Evolutionary conservation across 2,113 vertebrate genomes (phyloP), one percentile per base, ranked within the genome.

Genomic region (Puffinus mauretanicus): DNA sequence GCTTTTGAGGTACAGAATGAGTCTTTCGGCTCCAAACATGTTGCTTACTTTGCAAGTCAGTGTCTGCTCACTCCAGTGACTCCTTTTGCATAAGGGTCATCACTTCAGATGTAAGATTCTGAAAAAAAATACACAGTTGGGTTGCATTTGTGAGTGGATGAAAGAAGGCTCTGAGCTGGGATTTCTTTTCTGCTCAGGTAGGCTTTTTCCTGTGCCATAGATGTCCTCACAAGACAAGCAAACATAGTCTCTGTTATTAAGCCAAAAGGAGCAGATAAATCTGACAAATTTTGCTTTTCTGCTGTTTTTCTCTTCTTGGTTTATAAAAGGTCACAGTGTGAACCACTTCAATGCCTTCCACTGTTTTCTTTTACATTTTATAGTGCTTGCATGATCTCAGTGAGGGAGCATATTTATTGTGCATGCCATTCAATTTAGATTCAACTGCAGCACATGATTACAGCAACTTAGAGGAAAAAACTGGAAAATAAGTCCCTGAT

Each of bases 401-500:
- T 94, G 80, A 95, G 95, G 83, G 96, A 96, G 61, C 69, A 4
- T 49, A 75, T 97, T 98, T 98, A 98, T 96, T 96, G 96, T 91
- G 91, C 94, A 70, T 97, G 89, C 95, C 97, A 85, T 97, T 97
- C 97, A 97, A 94, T 97, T 98, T 95, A 97, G 89, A 96, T 95
- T 96, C 96, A 95, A 96, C 95, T 96, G 86, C 90, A 97, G 97
- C 97, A 98, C 96, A 96, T 93, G 97, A 98, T 97, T 97, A 94
- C 81, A 94, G 65, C 18, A 49, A 96, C 94, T 97, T 86, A 85
- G 96, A 96, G 93, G 94, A 76, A 96, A 96, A 98, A 94, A 92
- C 88, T 97, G 96, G 96, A 98, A 98, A 98, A 98, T 97, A 98
- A 97, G 96, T 98, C 98, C 98, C 98, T 98, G 95, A 97, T 98